phyloP scores from a whole-genome alignment of 1,140 invertebrate genomes.

The Teleopsis dalmanni region DNA sequence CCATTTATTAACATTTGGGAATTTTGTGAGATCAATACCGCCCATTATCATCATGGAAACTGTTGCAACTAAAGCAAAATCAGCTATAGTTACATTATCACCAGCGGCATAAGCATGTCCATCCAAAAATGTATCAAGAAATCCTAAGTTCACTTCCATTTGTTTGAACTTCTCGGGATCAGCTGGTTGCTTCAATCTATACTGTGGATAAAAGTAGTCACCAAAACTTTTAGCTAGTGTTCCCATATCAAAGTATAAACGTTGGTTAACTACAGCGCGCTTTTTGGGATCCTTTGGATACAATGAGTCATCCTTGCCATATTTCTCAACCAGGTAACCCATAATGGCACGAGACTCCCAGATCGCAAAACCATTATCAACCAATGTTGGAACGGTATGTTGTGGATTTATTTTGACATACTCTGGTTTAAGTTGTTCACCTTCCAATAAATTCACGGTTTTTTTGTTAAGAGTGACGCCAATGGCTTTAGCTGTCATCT shows the following conservation, averaged over 20 bases:
- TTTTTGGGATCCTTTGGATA: slow-evolving; percentile 60
- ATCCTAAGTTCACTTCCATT: slow-evolving; percentile 55
- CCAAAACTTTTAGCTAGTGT: slow-evolving; percentile 53
- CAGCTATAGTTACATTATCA: slow-evolving; percentile 63
- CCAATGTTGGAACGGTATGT: slow-evolving; percentile 59
- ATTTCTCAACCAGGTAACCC: slow-evolving; percentile 59
- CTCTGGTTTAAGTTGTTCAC: slow-evolving; percentile 62
- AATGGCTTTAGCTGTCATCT: slow-evolving; percentile 56
- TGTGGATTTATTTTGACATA: slow-evolving; percentile 54
- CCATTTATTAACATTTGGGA: slow-evolving; percentile 64
- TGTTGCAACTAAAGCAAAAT: slow-evolving; percentile 53
- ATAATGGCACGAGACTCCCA: slow-evolving; percentile 67
- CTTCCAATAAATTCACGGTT: slow-evolving; percentile 51
- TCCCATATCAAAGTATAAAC: slow-evolving; percentile 67
- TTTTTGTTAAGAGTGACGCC: slow-evolving; percentile 65
- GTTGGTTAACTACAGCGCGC: slow-evolving; percentile 62
- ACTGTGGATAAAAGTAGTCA: slow-evolving; percentile 61
- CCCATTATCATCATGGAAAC: slow-evolving; percentile 60
- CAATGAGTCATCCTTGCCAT: slow-evolving; percentile 57
- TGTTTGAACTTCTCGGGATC: slow-evolving; percentile 60
- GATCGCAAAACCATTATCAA: slow-evolving; percentile 58
- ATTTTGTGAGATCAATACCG: slow-evolving; percentile 58
- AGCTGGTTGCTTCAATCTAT: slow-evolving; percentile 57
- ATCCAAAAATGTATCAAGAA: slow-evolving; percentile 60
- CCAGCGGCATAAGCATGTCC: slow-evolving; percentile 59